Evolutionary conservation across 2,888 invertebrate genomes (phyloP).

Genomic region (Chymomyza fuscimana): DNA sequence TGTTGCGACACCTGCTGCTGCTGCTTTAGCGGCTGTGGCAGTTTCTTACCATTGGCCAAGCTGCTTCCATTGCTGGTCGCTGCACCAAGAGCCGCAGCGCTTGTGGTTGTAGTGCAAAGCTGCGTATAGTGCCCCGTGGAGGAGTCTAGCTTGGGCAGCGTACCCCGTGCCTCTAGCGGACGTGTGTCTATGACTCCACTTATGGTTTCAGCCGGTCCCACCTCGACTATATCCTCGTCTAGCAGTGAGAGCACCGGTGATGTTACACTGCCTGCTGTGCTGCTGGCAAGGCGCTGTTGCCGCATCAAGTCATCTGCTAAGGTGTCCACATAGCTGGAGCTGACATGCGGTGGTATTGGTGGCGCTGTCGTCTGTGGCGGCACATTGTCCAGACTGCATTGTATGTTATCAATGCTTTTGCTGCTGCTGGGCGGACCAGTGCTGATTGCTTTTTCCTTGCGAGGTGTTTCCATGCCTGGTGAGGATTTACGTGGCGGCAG

Average conservation of each 20-base stretch:
- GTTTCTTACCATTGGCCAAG: conserved; percentile 49
- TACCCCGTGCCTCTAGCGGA: conserved; percentile 78
- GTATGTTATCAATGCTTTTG: conserved; percentile 76
- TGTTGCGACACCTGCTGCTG: conserved; percentile 14
- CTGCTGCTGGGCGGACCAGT: conserved; percentile 52
- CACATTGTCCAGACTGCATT: conserved; percentile 69
- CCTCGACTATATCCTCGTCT: conserved; percentile 82
- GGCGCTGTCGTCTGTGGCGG: conserved; percentile 78
- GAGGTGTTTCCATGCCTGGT: conserved; percentile 74
- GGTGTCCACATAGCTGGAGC: conserved; percentile 68
- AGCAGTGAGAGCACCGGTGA: conserved; percentile 66
- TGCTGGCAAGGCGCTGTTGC: conserved; percentile 69
- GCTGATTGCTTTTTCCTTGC: conserved; percentile 42
- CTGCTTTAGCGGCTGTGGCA: conserved; percentile 36
- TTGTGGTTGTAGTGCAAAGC: conserved; percentile 66
- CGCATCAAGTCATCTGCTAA: conserved; percentile 75
- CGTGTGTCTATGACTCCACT: conserved; percentile 86
- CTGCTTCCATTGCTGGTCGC: conserved; percentile 2
- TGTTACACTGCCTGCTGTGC: conserved; percentile 38
- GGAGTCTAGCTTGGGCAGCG: conserved; percentile 54
- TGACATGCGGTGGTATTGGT: conserved; percentile 78
- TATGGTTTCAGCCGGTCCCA: conserved; percentile 87
- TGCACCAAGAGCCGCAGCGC: conserved; percentile 52
- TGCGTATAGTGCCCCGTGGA: conserved; percentile 69
- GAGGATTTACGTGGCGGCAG: conserved; percentile 83